Conservation (phyloP, 2,888 invertebrate species). For the Adelognathus sp. region DNA sequence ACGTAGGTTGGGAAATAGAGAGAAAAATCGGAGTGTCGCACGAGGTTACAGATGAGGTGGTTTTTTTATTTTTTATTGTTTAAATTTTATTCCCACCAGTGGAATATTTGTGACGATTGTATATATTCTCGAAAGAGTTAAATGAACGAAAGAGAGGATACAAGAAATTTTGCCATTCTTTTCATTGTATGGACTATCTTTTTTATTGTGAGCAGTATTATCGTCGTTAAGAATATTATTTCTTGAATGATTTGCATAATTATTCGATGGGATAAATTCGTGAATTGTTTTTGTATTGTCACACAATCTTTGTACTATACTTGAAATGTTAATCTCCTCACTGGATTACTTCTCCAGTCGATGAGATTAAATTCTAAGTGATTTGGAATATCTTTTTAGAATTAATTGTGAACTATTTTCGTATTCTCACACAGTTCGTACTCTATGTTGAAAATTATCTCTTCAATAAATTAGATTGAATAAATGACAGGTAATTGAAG, state of each 20-base stretch:
- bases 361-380: too few relatives aligned
- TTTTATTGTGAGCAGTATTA: too few relatives aligned
- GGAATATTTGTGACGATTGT: not conserved
- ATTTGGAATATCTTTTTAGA: too few relatives aligned
- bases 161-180: not conserved
- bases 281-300: not conserved
- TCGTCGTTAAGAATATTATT: too few relatives aligned
- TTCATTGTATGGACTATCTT: not conserved
- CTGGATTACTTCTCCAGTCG: too few relatives aligned
- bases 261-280: too few relatives aligned
- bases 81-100: not conserved
- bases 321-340: not conserved
- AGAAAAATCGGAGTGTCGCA: not conserved
- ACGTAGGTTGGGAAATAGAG: slow-evolving; percentile 5
- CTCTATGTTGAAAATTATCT: too few relatives aligned
- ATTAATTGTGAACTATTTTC: too few relatives aligned
- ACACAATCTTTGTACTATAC: not conserved
- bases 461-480: too few relatives aligned
- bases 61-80: not conserved
- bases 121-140: not conserved
- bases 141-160: not conserved
- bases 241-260: too few relatives aligned
- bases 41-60: not conserved
- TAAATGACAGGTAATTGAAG: too few relatives aligned
- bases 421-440: too few relatives aligned